Percentiles rank a stretch among this genome's conserved stretches.
Evolutionary conservation across 2,888 invertebrate species (phyloP).

Genomic region (Hetaerina titia): DNA sequence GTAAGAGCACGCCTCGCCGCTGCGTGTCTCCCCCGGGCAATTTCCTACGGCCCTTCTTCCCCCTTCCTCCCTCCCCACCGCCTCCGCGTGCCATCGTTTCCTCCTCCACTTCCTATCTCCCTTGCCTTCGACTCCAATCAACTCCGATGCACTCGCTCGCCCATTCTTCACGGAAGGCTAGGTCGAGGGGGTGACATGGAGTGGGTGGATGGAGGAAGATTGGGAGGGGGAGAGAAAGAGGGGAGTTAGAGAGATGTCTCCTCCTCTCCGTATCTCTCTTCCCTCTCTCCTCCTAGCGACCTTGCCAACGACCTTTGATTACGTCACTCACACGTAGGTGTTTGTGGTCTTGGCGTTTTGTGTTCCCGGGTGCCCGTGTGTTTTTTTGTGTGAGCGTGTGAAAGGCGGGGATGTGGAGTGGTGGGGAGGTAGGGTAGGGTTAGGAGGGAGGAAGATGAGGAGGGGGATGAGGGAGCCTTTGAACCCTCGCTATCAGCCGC

Average conservation of each 20-base stretch:
- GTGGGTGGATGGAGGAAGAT: no score
- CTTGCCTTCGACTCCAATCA: slow-evolving; percentile 29
- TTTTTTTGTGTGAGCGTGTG: not conserved
- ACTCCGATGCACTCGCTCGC: not conserved
- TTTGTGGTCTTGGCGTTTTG: slow-evolving; percentile 19
- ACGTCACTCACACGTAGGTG: slow-evolving; percentile 47
- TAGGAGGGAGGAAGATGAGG: not conserved
- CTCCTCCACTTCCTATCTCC: not conserved
- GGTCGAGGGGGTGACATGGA: not conserved
- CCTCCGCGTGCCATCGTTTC: not conserved
- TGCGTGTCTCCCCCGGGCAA: not conserved
- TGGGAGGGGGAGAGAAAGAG: not conserved
- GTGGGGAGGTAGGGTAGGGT: not conserved
- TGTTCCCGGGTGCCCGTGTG: not conserved
- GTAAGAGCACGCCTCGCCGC: not conserved
- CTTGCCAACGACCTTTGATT: slow-evolving; percentile 59
- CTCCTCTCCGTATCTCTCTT: not conserved
- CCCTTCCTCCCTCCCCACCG: not conserved
- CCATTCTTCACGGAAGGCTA: not conserved
- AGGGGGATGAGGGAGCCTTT: not conserved
- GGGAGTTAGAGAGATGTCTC: not conserved
- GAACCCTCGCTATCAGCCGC: slow-evolving; percentile 40
- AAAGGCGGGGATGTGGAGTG: not conserved
- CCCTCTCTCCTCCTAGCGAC: not conserved
- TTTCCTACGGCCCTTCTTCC: not conserved